Percentiles rank a stretch among this genome's conserved stretches.
phyloP scores from a whole-genome alignment of 2,113 vertebrate genomes.

The Trochalopteron elliotii region DNA sequence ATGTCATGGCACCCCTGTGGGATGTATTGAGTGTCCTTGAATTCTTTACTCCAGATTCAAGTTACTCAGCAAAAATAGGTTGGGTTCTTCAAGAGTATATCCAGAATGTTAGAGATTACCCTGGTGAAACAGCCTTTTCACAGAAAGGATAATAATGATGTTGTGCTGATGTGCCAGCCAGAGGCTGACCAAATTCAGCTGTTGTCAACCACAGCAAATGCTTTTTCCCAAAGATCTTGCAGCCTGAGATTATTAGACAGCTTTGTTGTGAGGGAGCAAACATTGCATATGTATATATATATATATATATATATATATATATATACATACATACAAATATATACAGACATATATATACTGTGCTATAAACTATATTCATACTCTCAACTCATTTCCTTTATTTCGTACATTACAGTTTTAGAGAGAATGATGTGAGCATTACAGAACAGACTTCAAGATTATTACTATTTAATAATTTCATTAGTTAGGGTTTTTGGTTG shows the following conservation, averaged over 20 bases:
- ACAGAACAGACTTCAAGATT: background rate
- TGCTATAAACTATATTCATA: background rate
- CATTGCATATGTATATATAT: background rate
- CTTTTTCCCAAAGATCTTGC: background rate
- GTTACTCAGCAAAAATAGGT: background rate
- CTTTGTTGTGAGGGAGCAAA: background rate
- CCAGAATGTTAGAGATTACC: background rate
- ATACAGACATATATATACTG: no score
- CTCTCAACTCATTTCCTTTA: background rate
- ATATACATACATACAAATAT: no score
- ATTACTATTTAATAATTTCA: background rate
- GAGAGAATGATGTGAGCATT: background rate
- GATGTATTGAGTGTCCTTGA: background rate
- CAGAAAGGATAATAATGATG: background rate
- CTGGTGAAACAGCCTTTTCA: background rate
- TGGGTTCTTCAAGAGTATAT: background rate
- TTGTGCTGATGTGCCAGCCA: background rate
- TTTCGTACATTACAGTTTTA: background rate
- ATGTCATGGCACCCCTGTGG: background rate
- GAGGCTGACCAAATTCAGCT: background rate
- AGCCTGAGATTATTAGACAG: background rate
- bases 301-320: no score
- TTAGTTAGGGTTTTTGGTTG: background rate
- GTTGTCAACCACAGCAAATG: background rate
- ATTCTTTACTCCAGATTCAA: background rate